Percentiles rank a stretch among this genome's conserved stretches.
phyloP scores from a whole-genome alignment of 1,140 invertebrate genomes.

The Drosophila chauvacae region DNA sequence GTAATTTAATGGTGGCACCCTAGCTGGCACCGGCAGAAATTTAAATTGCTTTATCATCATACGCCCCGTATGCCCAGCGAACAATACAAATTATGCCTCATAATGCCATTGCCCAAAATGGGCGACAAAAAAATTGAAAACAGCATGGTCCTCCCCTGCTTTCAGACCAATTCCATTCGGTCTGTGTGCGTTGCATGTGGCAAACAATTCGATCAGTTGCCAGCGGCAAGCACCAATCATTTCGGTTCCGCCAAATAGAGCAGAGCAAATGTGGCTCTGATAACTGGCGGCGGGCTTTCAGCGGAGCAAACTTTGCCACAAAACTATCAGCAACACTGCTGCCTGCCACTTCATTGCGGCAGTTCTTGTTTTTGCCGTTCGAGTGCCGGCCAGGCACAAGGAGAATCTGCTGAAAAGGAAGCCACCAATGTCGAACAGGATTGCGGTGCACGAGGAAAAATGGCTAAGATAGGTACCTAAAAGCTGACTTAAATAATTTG shows the following conservation, averaged over 20 bases:
- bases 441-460: slow-evolving; percentile 16
- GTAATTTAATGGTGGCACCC: slow-evolving; percentile 43
- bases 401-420: slow-evolving; percentile 37
- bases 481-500: too few relatives aligned
- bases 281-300: slow-evolving; percentile 44
- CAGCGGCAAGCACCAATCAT: slow-evolving; percentile 60
- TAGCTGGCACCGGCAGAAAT: slow-evolving; percentile 10
- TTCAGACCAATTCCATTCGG: background rate
- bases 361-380: slow-evolving; percentile 29
- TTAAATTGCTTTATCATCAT: slow-evolving; percentile 47
- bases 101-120: slow-evolving; percentile 26
- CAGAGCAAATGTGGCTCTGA: slow-evolving; percentile 61
- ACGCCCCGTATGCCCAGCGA: slow-evolving; percentile 54
- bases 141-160: background rate
- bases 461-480: accelerated
- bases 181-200: slow-evolving; percentile 49
- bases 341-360: slow-evolving; percentile 29
- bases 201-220: slow-evolving; percentile 72
- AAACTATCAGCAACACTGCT: slow-evolving; percentile 57
- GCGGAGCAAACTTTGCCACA: slow-evolving; percentile 52
- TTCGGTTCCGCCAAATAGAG: slow-evolving; percentile 52
- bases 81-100: slow-evolving; percentile 46
- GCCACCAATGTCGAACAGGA: slow-evolving; percentile 36
- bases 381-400: slow-evolving; percentile 26
- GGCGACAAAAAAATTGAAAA: slow-evolving; percentile 36